Conservation (phyloP, 1,140 invertebrate species). For the Doryteuthis pealeii region DNA sequence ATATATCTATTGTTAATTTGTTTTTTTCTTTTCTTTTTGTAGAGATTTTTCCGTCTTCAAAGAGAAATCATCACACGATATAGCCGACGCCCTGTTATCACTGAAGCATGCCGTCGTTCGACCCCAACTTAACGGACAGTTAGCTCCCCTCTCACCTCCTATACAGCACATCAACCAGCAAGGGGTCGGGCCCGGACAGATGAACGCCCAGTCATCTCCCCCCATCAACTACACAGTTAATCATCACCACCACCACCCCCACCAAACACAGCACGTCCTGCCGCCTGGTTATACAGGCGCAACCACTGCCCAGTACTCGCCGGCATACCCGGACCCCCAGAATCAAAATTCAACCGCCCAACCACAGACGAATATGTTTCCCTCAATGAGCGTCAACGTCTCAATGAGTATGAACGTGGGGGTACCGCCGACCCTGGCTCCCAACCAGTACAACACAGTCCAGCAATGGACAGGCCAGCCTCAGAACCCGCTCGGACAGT, state of each 20-base stretch:
- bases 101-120: constrained; percentile 85
- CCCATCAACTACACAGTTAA: constrained; percentile 52
- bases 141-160: constrained; percentile 38
- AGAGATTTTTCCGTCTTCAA: constrained; percentile 55
- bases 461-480: constrained; percentile 41
- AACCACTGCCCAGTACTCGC: constrained; percentile 58
- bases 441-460: constrained; percentile 37
- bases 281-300: constrained; percentile 52
- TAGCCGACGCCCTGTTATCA: constrained; percentile 82
- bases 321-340: constrained; percentile 36
- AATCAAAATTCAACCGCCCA: constrained; percentile 40
- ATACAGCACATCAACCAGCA: constrained; percentile 29
- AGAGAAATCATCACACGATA: constrained; percentile 64
- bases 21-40: constrained; percentile 26
- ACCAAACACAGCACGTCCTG: constrained; percentile 40
- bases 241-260: constrained; percentile 42
- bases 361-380: constrained; percentile 64
- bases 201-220: constrained; percentile 30
- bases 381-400: constrained; percentile 92
- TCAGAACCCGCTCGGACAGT: constrained; percentile 27
- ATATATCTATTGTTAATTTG: no score
- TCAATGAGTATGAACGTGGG: constrained; percentile 97
- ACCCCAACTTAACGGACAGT: constrained; percentile 62
- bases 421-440: constrained; percentile 64
- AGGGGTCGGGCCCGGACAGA: constrained; percentile 25